Base-by-base conservation (phyloP, 1,140 invertebrate species). In the Zaprionus kolodkinae region DNA sequence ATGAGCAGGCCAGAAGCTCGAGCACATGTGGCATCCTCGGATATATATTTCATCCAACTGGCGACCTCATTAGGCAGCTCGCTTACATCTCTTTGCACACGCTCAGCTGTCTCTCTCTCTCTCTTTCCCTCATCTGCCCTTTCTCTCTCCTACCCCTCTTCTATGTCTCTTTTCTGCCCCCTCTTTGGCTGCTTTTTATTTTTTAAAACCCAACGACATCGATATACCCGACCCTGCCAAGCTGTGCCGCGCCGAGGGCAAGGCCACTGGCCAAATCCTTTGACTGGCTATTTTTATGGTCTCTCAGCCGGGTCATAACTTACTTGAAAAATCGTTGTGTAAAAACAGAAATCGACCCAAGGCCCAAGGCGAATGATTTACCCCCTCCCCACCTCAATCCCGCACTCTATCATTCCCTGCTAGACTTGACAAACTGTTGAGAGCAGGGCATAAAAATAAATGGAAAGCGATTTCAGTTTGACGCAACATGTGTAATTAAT, bases 401-500 rank as follows among this genome's bases (percentile, higher is more conserved):
- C 1, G 21, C 21, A 1, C 21, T 21, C 21, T 21, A 21, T 21
- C n/a, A 2, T n/a, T 6, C 6, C n/a, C 40, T 43, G 45, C 30
- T 5, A 25, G 52, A 48, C 65, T 70, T 75, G 72, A 64, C 72
- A 70, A 75, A 75, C 72, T 75, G 73, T 62, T 38, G 33, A 54
- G 61, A 52, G 33, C 73, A 67, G 62, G 70, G 50, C 78, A 73
- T 88, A 88, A 88, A 88, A 88, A 78, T 78, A 88, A 88, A 88
- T 89, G 67, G 84, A 79, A 72, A 80, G 56, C 76, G 71, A 89
- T 84, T 89, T 81, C 54, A 84, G 73, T 71, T 81, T 80, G 70
- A 67, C 62, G 85, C 81, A 89, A 88, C 84, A 88, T 84, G 68
- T 88, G 84, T 89, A 88, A 88, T 88, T 88, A 88, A 88, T 88